Conservation (phyloP, 2,113 vertebrate species). For the Antennarius striatus region DNA sequence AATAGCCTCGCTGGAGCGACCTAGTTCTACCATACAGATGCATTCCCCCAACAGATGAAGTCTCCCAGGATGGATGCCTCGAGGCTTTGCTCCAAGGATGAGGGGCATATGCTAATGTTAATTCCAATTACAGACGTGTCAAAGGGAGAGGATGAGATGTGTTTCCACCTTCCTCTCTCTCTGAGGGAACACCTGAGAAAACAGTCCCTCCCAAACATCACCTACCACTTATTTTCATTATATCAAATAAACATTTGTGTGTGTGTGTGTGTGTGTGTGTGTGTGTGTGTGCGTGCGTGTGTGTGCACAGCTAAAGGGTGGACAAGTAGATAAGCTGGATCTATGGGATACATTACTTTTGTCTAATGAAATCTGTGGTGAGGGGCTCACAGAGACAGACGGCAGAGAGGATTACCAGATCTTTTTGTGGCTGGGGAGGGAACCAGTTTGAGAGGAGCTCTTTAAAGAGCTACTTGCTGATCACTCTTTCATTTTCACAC, state of each 20-base stretch:
- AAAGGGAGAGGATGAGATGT: slow-evolving; percentile 24
- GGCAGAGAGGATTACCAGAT: slow-evolving; percentile 62
- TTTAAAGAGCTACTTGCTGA: slow-evolving; percentile 45
- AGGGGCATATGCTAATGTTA: slow-evolving; percentile 68
- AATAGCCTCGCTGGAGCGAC: slow-evolving; percentile 45
- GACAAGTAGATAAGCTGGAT: slow-evolving; percentile 62
- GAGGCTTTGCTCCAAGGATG: slow-evolving; percentile 24
- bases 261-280: slow-evolving; percentile 5
- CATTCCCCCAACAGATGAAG: slow-evolving; percentile 29
- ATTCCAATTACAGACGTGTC: slow-evolving; percentile 70
- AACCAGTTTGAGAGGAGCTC: slow-evolving; percentile 36
- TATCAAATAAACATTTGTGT: slow-evolving; percentile 25
- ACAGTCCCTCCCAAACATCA: slow-evolving; percentile 27
- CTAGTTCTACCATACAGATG: slow-evolving; percentile 61
- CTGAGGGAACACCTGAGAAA: slow-evolving; percentile 35
- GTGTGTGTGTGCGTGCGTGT: background rate
- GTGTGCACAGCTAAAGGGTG: slow-evolving; percentile 13
- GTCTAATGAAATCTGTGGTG: slow-evolving; percentile 53
- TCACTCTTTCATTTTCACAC: slow-evolving; percentile 29
- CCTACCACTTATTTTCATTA: slow-evolving; percentile 35
- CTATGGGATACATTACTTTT: slow-evolving; percentile 46
- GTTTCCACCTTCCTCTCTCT: slow-evolving; percentile 15
- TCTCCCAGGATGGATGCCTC: slow-evolving; percentile 23
- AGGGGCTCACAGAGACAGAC: slow-evolving; percentile 58
- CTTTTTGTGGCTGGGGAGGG: slow-evolving; percentile 51